A percentile compares a stretch with the other conserved stretches of the same genome.
Conservation (phyloP, 2,797 vertebrate genomes). For the Lepidocolaptes lacrymiger region DNA sequence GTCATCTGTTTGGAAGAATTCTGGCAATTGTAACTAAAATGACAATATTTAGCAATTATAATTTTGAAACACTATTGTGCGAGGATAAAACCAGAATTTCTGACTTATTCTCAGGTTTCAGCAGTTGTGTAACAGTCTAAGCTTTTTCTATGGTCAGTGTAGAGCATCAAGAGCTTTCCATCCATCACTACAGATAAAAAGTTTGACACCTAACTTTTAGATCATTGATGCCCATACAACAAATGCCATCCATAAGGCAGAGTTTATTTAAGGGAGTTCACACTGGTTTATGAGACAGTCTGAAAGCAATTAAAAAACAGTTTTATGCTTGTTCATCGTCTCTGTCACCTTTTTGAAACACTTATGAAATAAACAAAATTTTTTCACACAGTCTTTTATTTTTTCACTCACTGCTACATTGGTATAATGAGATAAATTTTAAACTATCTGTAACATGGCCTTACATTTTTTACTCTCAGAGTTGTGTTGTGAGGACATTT, state of each 20-base stretch:
- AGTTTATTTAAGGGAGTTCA: background rate
- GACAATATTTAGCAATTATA: background rate
- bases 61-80: background rate
- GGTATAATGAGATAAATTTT: background rate
- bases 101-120: background rate
- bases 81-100: background rate
- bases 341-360: background rate
- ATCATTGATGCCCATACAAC: background rate
- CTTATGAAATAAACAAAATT: background rate
- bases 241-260: rapidly evolving
- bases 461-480: background rate
- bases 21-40: background rate
- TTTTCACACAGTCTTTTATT: background rate
- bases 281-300: background rate
- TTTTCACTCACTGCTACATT: background rate
- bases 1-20: background rate
- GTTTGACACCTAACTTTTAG: background rate
- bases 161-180: background rate
- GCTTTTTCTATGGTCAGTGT: background rate
- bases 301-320: background rate
- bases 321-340: background rate
- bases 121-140: background rate
- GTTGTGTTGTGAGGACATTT: background rate
- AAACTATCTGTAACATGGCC: background rate
- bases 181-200: background rate